Conservation (phyloP, 2,888 invertebrate species). For the Dynastes grantii region DNA sequence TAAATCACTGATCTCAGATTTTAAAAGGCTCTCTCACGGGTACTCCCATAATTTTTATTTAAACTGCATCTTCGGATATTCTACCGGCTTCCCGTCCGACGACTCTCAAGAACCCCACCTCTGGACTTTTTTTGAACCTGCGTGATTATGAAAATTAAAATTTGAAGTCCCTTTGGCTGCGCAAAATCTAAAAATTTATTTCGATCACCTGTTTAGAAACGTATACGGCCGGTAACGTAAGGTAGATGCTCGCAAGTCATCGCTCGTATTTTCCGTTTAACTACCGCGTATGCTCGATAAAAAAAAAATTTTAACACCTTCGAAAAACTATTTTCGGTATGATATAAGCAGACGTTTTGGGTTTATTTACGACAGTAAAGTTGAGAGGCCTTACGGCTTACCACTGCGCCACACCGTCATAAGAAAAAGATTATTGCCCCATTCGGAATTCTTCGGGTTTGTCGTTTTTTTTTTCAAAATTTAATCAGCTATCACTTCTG, state of each 20-base stretch:
- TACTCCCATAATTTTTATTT: neutral
- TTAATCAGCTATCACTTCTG: constrained; percentile 48
- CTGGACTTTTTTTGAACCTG: neutral
- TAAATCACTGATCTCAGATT: too few species aligned
- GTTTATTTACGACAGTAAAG: constrained; percentile 57
- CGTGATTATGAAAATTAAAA: constrained; percentile 26
- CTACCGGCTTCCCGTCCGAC: too few species aligned
- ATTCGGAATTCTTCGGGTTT: constrained; percentile 54
- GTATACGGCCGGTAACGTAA: neutral
- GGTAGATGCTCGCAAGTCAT: neutral
- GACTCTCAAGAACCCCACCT: neutral
- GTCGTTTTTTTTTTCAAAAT: constrained; percentile 51
- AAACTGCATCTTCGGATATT: too few species aligned
- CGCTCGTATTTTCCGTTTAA: constrained; percentile 55
- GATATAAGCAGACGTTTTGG: constrained; percentile 55
- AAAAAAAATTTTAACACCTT: constrained; percentile 59
- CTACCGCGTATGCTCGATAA: constrained; percentile 55
- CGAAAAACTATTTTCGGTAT: constrained; percentile 54
- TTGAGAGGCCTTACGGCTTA: constrained; percentile 43
- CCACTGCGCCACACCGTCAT: constrained; percentile 56
- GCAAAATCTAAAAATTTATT: constrained; percentile 32
- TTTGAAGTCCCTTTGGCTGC: too few species aligned
- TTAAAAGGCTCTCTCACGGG: too few species aligned
- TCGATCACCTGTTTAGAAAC: constrained; percentile 23
- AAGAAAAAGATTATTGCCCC: constrained; percentile 57